phyloP scores from a whole-genome alignment of 2,113 vertebrate genomes.

The Atrichornis clamosus region DNA sequence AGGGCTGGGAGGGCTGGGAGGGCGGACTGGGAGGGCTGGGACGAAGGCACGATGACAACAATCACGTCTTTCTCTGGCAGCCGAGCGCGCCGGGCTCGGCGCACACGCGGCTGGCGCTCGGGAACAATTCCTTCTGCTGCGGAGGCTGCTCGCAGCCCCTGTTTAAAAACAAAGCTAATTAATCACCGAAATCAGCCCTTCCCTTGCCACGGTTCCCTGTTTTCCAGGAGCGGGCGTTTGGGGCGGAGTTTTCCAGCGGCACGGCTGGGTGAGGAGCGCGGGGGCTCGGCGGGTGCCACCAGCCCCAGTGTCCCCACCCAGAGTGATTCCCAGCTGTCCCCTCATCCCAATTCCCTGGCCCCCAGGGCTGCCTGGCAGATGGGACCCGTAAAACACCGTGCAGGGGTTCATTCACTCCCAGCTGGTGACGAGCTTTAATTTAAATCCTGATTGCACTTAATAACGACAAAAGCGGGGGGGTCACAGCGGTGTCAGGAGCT shows the following conservation, averaged over 20 bases:
- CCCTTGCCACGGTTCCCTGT: neutral
- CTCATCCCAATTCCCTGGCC: neutral
- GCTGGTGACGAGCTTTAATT: neutral
- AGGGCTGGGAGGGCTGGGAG: slow-evolving; percentile 17
- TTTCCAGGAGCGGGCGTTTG: fast-evolving
- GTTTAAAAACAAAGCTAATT: slow-evolving; percentile 65
- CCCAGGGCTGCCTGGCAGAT: neutral
- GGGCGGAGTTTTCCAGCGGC: neutral
- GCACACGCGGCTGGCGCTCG: slow-evolving; percentile 54
- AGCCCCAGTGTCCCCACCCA: fast-evolving
- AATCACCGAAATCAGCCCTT: neutral
- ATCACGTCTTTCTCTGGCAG: slow-evolving; percentile 79
- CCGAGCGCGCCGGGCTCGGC: slow-evolving; percentile 60
- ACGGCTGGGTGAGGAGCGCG: no score
- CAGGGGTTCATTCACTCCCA: neutral
- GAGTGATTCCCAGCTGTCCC: neutral
- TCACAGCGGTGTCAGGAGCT: fast-evolving
- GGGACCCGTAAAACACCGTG: fast-evolving
- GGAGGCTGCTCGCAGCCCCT: slow-evolving; percentile 6
- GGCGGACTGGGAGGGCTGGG: slow-evolving; percentile 22
- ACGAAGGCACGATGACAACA: slow-evolving; percentile 72
- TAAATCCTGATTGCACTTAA: neutral
- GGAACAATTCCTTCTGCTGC: slow-evolving; percentile 66
- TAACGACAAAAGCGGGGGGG: neutral
- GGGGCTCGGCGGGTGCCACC: fast-evolving